phyloP scores from a whole-genome alignment of 35 echinoderm and acorn worm genomes.

The Lytechinus variegatus region DNA sequence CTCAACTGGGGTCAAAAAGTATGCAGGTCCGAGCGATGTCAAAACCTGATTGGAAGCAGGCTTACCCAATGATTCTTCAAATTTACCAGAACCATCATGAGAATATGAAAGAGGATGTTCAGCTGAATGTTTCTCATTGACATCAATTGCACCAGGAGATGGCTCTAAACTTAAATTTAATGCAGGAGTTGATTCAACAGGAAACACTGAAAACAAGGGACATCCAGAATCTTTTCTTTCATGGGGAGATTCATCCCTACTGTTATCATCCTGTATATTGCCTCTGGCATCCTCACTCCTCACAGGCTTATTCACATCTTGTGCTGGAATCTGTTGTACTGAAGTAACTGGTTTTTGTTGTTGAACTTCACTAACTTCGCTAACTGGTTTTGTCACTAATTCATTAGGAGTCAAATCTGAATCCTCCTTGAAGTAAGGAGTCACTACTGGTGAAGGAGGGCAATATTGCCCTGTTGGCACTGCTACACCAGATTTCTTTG shows the following conservation, averaged over 20 bases:
- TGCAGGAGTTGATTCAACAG: background rate
- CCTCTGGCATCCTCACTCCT: background rate
- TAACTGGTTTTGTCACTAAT: background rate
- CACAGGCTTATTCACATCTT: background rate
- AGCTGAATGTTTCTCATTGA: background rate
- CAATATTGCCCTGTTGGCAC: background rate
- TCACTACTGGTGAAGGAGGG: background rate
- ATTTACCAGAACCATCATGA: background rate
- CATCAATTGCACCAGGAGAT: background rate
- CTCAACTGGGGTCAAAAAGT: background rate
- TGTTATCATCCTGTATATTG: background rate
- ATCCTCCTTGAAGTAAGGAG: background rate
- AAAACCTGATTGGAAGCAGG: slow-evolving; percentile 21
- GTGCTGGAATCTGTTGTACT: background rate
- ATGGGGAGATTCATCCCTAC: background rate
- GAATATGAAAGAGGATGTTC: background rate
- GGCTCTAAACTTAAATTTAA: background rate
- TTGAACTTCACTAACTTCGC: background rate
- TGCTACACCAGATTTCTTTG: slow-evolving; percentile 6
- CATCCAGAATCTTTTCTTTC: background rate
- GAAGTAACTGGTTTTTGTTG: background rate
- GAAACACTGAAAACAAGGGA: background rate
- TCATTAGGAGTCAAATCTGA: background rate
- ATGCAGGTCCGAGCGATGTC: slow-evolving; percentile 28
- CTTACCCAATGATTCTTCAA: background rate